Conservation (phyloP, 2,797 vertebrate genomes). For the Bradypodion ventrale region DNA sequence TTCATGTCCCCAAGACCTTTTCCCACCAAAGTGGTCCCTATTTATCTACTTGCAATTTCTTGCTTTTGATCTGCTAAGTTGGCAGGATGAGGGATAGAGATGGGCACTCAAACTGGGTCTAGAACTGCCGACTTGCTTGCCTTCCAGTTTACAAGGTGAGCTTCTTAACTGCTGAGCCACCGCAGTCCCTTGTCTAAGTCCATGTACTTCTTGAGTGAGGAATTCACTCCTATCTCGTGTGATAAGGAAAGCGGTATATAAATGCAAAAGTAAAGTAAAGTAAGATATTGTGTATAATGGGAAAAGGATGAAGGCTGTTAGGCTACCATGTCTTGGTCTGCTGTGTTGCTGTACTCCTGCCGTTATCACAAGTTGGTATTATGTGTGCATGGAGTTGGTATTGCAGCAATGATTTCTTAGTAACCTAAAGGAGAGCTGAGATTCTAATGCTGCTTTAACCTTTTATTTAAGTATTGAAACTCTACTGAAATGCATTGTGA, state of each 20-base stretch:
- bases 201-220: neutral
- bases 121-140: too few species aligned
- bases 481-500: neutral
- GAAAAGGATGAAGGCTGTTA: neutral
- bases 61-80: too few species aligned
- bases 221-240: neutral
- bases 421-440: neutral
- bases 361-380: neutral
- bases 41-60: too few species aligned
- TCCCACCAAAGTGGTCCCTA: too few species aligned
- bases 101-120: too few species aligned
- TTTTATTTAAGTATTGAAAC: neutral
- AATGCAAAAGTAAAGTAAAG: too few species aligned
- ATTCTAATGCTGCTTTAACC: neutral
- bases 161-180: too few species aligned
- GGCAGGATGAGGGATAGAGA: too few species aligned
- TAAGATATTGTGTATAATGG: neutral
- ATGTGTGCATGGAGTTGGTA: neutral
- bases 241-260: too few species aligned
- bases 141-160: too few species aligned
- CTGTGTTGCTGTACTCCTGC: neutral
- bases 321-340: too few species aligned
- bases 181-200: neutral
- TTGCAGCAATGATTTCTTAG: neutral
- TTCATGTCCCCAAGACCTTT: too few species aligned